Evolutionary conservation across 2,888 invertebrate species (phyloP), one percentile per base, ranked within the genome.

Genomic region (Piscicola geometra): DNA sequence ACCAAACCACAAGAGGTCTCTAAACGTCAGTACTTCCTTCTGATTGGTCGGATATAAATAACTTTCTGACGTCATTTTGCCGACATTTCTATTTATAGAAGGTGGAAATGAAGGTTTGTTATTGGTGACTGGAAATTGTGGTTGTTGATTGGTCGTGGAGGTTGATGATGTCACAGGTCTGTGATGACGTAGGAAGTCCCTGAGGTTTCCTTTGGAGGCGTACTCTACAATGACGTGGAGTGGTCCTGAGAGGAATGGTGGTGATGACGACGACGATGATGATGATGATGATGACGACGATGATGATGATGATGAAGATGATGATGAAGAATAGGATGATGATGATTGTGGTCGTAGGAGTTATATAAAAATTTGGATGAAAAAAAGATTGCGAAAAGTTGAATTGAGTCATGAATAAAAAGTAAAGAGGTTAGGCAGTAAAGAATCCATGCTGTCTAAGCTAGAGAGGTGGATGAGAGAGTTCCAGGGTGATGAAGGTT

Each of bases 1-100:
- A 0, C 96, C 93, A 86, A 96, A 99, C 1, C 94, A 94, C 5
- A 97, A 93, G 75, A 99, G 88, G 86, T 97, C 94, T 84, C 94
- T 94, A 82, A 94, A 93, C 21, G 93, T 93, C 18, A 96, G 88
- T 0, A 90, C 78, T 83, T 90, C n/a, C 18, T 30, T 64, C 64
- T 56, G 35, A 18, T 28, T 30, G 1, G 52, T 68, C 25, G 50
- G n/a, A 18, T n/a, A 33, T 9, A 68, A n/a, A 32, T 1, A 32
- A 18, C 30, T 52, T 9, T 52, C 50, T 28, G 56, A 1, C 18
- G 56, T 52, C 52, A 28, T 71, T 30, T 71, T 50, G 18, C 1
- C 41, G 9, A n/a, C 41, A 5, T 5, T 41, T 41, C 41, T 41
- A n/a, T n/a, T n/a, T n/a, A n/a, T n/a, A n/a, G n/a, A n/a, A n/a